Conservation (phyloP, 2,888 invertebrate genomes). For the Tethea ocularis region DNA sequence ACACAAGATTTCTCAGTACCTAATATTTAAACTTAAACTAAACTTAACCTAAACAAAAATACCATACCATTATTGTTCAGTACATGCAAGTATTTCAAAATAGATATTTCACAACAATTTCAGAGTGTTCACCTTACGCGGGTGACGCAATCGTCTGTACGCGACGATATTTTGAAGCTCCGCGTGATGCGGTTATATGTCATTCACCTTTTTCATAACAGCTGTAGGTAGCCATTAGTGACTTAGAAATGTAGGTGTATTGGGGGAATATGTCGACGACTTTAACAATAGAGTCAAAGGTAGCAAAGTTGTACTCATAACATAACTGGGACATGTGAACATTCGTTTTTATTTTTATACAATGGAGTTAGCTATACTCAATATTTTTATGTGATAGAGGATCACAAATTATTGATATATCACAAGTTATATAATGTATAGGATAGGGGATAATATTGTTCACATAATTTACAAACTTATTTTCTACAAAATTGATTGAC, state of each 20-base stretch:
- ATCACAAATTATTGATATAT: too few relatives aligned
- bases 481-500: not conserved
- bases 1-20: constrained; percentile 28
- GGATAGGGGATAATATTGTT: too few relatives aligned
- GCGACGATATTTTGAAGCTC: constrained; percentile 22
- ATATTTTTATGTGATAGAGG: too few relatives aligned
- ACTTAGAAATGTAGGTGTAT: constrained; percentile 2
- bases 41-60: constrained; percentile 21
- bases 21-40: constrained; percentile 21
- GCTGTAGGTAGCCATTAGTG: constrained; percentile 4
- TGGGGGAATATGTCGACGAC: not conserved
- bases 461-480: not conserved
- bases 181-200: constrained; percentile 27
- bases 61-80: constrained; percentile 30
- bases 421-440: too few relatives aligned
- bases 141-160: constrained; percentile 27
- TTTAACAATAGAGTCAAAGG: not conserved
- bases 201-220: constrained; percentile 40
- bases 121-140: constrained; percentile 24
- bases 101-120: constrained; percentile 41
- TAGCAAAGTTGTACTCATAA: not conserved
- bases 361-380: too few relatives aligned
- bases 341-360: too few relatives aligned
- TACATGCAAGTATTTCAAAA: constrained; percentile 22
- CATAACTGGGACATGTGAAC: too few relatives aligned